Conservation (phyloP, 2,888 invertebrate species). For the Acrocyrtus sp. region DNA sequence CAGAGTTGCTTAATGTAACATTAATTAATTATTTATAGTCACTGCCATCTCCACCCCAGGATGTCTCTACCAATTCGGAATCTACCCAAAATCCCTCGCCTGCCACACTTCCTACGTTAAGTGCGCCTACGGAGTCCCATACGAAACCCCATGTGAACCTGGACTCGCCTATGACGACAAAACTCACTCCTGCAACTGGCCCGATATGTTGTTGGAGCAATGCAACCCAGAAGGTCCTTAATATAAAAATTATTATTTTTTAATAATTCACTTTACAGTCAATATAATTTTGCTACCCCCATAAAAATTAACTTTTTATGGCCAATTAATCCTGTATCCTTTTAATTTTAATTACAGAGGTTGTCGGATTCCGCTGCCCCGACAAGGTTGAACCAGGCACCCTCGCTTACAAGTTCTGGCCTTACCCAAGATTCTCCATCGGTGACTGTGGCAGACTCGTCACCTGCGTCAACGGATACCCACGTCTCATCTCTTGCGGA, state of each 20-base stretch:
- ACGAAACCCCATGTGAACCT: constrained; percentile 83
- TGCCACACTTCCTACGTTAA: constrained; percentile 89
- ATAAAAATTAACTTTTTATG: neutral
- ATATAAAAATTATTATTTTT: constrained; percentile 10
- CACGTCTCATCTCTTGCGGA: constrained; percentile 86
- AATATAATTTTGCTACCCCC: neutral
- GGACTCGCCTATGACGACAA: constrained; percentile 90
- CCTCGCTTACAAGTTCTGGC: constrained; percentile 89
- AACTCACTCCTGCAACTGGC: constrained; percentile 93
- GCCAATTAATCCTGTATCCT: constrained; percentile 8
- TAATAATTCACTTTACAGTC: neutral
- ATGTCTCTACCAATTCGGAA: constrained; percentile 89
- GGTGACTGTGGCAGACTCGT: constrained; percentile 88
- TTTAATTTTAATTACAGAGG: constrained; percentile 72
- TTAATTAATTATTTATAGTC: constrained; percentile 73
- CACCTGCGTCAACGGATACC: constrained; percentile 90
- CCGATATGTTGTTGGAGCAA: constrained; percentile 84
- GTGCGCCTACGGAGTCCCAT: constrained; percentile 84
- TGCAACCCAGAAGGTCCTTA: constrained; percentile 88
- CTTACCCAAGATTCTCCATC: constrained; percentile 89
- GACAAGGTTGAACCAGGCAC: constrained; percentile 83
- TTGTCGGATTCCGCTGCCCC: constrained; percentile 93
- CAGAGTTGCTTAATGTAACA: no score
- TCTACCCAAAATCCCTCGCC: constrained; percentile 80
- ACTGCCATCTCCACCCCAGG: constrained; percentile 82